Evolutionary conservation across 2,113 vertebrate species (phyloP), one percentile per base, ranked within the genome.

Genomic region (Oncorhynchus tshawytscha): DNA sequence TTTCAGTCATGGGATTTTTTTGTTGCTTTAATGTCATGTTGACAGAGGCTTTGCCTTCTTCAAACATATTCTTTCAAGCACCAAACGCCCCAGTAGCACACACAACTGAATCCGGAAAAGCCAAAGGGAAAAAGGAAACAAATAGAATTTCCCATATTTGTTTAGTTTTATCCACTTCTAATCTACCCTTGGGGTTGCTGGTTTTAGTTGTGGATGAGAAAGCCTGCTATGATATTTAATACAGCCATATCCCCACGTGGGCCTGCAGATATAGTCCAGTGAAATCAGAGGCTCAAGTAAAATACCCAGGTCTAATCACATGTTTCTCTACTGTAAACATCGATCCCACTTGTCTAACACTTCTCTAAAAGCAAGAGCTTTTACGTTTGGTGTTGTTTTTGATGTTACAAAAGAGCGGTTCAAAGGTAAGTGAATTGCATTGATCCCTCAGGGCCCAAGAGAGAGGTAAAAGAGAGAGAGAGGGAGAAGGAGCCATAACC

Each of bases 361-460:
- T 72, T 81, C 78, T 65, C 77, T 79, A 84, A 76, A 76, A 84
- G 70, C 78, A 76, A 78, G 71, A 82, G 84, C 83, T 78, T 57
- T 76, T 84, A 76, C 72, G 73, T 75, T 70, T 48, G 67, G 66
- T 72, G 78, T 57, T 39, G 60, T 29, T 84, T 81, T 87, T 86
- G 81, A 89, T 83, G 88, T 79, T 73, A 72, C 78, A 86, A 82
- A 86, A 88, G 69, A 80, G 72, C 77, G 76, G 87, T 88, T 85
- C 81, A 90, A 87, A 87, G 83, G 82, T 84, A 88, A 87, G 67
- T 77, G 86, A 82, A 84, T 87, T 88, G 74, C 76, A 87, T 74
- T 74, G 85, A 85, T 86, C 39, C 20, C 70, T 77, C 25, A 71
- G 68, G 81, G n/a, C 59, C 73, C 72, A 31, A 16, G 62, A 74